Conservation (phyloP, 2,113 vertebrate species). For the Camelus bactrianus region DNA sequence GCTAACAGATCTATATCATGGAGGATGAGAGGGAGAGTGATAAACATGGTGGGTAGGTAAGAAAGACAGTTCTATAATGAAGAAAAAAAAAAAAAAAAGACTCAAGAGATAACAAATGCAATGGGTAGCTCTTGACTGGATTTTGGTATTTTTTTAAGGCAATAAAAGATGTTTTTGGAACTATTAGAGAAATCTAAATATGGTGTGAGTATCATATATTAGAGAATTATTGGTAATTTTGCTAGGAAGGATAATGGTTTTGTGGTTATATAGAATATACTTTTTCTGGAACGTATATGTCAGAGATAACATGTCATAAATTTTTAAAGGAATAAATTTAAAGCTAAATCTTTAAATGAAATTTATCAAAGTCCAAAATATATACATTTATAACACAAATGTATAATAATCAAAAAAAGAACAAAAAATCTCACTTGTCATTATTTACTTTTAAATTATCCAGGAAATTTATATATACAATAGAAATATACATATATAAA, state of each 20-base stretch:
- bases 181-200: neutral
- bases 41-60: neutral
- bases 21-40: neutral
- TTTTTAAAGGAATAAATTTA: neutral
- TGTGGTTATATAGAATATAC: neutral
- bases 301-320: neutral
- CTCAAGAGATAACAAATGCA: neutral
- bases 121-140: neutral
- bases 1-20: neutral
- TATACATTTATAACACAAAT: neutral
- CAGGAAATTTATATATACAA: neutral
- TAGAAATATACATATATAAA: neutral
- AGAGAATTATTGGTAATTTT: neutral
- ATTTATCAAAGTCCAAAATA: constrained; percentile 5
- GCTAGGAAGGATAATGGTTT: neutral
- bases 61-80: neutral
- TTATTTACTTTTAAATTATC: neutral
- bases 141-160: neutral
- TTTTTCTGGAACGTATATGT: neutral
- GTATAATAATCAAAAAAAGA: neutral
- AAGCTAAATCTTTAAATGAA: constrained; percentile 4
- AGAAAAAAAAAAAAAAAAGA: neutral
- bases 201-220: neutral
- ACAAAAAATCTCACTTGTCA: neutral
- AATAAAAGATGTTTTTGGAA: neutral